phyloP scores from a whole-genome alignment of 2,888 invertebrate species.

The Tortricodes alternella region DNA sequence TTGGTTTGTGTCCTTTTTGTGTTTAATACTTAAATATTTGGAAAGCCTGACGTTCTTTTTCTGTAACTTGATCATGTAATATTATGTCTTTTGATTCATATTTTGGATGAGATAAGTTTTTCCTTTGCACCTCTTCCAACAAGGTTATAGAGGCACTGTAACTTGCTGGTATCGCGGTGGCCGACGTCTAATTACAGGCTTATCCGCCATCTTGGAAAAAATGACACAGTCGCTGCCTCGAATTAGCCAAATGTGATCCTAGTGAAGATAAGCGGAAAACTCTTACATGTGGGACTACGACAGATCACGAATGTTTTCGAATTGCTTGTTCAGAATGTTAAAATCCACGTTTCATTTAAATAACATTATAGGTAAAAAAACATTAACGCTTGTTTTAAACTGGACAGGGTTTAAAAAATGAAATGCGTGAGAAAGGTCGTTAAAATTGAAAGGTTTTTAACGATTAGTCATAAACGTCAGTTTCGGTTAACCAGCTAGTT shows the following conservation, averaged over 20 bases:
- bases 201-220: slow-evolving; percentile 38
- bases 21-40: too few species aligned
- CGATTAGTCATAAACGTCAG: slow-evolving; percentile 21
- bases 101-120: too few species aligned
- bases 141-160: slow-evolving; percentile 42
- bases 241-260: slow-evolving; percentile 28
- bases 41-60: too few species aligned
- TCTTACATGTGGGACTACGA: slow-evolving; percentile 10
- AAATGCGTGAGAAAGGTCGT: slow-evolving; percentile 23
- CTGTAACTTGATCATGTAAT: too few species aligned
- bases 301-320: neutral
- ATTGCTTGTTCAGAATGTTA: neutral
- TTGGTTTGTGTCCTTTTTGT: too few species aligned
- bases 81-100: too few species aligned
- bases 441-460: slow-evolving; percentile 26
- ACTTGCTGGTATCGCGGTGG: slow-evolving; percentile 43
- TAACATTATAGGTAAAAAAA: too few species aligned
- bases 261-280: slow-evolving; percentile 1
- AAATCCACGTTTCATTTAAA: too few species aligned
- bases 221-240: slow-evolving; percentile 15
- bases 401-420: neutral
- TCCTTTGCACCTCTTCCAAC: slow-evolving; percentile 15
- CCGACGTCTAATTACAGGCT: slow-evolving; percentile 41
- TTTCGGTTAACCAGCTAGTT: slow-evolving; percentile 25
- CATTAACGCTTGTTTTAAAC: neutral